Evolutionary conservation across 1,140 invertebrate species (phyloP), one percentile per base, ranked within the genome.

Genomic region (Zelostemma sp.): DNA sequence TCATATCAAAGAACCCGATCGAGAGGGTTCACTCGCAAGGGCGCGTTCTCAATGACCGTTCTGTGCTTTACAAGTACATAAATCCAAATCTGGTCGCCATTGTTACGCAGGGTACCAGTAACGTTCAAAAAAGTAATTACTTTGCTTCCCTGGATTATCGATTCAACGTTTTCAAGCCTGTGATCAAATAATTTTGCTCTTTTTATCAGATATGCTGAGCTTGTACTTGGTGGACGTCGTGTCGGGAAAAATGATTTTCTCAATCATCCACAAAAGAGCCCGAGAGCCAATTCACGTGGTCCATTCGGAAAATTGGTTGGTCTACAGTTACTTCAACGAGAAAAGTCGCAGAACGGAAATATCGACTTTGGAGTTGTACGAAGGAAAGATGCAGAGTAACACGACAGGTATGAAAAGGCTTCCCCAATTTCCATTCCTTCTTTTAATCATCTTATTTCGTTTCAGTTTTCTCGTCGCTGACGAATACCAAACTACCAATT

Each of bases 1-100:
- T 93, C 12, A 89, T 90, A 43, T 85, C 88, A 2, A 95, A 95
- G 78, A 90, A 90, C 77, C 84, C 90, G 8, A 85, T 89, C 67
- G 97, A 99, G 87, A 91, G 92, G 75, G 95, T 98, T 6, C 96
- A 99, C 82, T 98, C 97, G 0, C 95, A 97, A 81, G 98, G 98
- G 18, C 90, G 96, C 73, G 97, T 99, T 19, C 86, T 99, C 58
- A 93, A 92, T 21, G 97, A 99, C 87, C 89, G 98, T 73, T 96
- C 94, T 78, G 97, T 99, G 35, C 89, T 99, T 14, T 99, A 99
- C 86, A 99, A 99, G 82, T 99, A 99, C 82, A 89, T 96, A 45
- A 99, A 99, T 89, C 98, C 98, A 16, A 99, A 99, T 87, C 86
- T 99, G 58, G 91, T 97, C 40, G 94, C 93, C 17, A 87, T 99